phyloP scores from a whole-genome alignment of 37 sponge, comb jelly and placozoan genomes.

The Agelas oroides region DNA sequence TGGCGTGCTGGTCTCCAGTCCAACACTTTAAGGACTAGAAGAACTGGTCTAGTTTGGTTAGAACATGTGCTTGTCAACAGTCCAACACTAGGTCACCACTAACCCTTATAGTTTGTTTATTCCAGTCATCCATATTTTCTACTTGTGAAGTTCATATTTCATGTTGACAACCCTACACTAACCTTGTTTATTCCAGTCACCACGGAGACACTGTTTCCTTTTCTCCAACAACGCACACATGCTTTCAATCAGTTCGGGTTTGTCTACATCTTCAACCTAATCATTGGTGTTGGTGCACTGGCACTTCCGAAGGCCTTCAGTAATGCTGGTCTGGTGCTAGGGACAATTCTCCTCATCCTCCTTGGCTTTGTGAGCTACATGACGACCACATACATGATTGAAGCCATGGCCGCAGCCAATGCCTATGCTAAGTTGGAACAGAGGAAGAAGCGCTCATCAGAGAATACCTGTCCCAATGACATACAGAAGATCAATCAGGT shows the following conservation, averaged over 20 bases:
- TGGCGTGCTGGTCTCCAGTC: too few relatives aligned
- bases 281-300: conserved; percentile 94
- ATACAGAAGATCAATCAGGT: conserved; percentile 5
- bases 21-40: too few relatives aligned
- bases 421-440: conserved; percentile 48
- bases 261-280: conserved; percentile 95
- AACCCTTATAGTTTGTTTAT: too few relatives aligned
- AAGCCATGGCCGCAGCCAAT: conserved; percentile 94
- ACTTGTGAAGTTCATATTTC: too few relatives aligned
- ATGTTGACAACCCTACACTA: too few relatives aligned
- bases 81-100: too few relatives aligned
- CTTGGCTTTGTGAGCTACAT: conserved; percentile 86
- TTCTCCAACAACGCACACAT: not conserved
- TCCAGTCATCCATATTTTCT: too few relatives aligned
- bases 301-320: conserved; percentile 93
- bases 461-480: not conserved
- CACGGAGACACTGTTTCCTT: too few relatives aligned
- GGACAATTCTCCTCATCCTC: conserved; percentile 76
- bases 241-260: conserved; percentile 82
- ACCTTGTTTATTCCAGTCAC: too few relatives aligned
- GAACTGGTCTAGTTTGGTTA: too few relatives aligned
- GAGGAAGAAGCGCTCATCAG: not conserved
- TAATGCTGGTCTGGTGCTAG: conserved; percentile 85
- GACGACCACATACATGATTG: conserved; percentile 86
- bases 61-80: too few relatives aligned